Conservation (phyloP, 2,113 vertebrate genomes). For the Aptenodytes forsteri region DNA sequence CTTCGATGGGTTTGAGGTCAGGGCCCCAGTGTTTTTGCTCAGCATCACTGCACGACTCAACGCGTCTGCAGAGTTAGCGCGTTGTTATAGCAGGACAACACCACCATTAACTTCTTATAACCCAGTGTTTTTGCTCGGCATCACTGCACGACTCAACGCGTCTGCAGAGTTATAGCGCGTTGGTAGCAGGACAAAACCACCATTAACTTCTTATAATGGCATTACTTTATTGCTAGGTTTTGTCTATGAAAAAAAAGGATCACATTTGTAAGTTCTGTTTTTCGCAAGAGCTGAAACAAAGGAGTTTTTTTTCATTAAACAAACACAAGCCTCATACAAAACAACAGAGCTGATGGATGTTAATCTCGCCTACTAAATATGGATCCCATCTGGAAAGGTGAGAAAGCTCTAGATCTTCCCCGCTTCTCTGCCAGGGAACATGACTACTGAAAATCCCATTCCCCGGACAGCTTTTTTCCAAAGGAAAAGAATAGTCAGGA, state of each 20-base stretch:
- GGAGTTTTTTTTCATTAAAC: neutral
- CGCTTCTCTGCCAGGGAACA: neutral
- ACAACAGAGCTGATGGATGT: conserved; percentile 1
- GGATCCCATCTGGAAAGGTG: conserved; percentile 36
- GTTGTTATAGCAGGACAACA: neutral
- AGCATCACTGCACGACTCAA: neutral
- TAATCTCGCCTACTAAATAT: neutral
- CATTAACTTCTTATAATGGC: neutral
- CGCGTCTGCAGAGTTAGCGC: neutral
- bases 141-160: neutral
- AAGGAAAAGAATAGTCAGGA: conserved; percentile 23
- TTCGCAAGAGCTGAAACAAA: neutral
- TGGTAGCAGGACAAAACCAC: neutral
- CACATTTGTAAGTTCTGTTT: neutral
- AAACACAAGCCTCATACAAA: conserved; percentile 12
- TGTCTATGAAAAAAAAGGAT: neutral
- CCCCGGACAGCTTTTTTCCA: neutral
- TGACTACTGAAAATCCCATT: conserved; percentile 13
- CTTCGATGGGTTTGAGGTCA: neutral
- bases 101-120: neutral
- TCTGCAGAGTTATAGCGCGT: neutral
- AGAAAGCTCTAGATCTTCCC: conserved; percentile 27
- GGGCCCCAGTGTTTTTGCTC: neutral
- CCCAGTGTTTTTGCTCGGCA: neutral
- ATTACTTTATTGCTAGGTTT: neutral